Conservation (phyloP, 1,140 invertebrate genomes). For the Ruditapes philippinarum region DNA sequence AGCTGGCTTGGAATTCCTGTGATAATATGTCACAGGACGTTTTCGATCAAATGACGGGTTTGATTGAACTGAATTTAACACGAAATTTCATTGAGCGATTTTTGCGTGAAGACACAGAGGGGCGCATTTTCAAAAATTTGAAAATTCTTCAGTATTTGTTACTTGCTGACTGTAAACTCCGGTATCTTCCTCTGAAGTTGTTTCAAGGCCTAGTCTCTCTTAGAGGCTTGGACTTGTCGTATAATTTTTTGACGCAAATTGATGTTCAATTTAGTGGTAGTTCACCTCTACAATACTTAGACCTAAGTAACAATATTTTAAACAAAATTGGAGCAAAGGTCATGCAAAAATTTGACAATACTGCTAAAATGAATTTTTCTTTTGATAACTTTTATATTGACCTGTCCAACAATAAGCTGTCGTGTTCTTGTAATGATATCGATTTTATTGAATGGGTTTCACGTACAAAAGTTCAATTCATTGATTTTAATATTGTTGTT, state of each 20-base stretch:
- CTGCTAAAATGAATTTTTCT: background rate
- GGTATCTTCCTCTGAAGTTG: slow-evolving; percentile 8
- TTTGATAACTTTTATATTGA: background rate
- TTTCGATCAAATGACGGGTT: background rate
- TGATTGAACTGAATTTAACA: background rate
- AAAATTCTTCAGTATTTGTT: background rate
- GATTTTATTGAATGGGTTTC: slow-evolving; percentile 25
- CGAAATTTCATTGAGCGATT: slow-evolving; percentile 3
- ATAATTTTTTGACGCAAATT: slow-evolving; percentile 20
- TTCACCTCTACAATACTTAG: background rate
- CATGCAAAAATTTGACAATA: background rate
- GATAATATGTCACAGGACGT: background rate
- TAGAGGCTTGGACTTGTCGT: background rate
- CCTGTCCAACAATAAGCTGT: slow-evolving; percentile 21
- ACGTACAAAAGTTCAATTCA: background rate
- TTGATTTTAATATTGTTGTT: background rate
- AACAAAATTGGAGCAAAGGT: background rate
- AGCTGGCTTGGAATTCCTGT: slow-evolving; percentile 21
- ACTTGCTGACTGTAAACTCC: background rate
- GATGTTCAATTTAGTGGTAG: background rate
- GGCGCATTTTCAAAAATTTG: slow-evolving; percentile 5
- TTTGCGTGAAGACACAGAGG: background rate
- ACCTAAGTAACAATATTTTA: background rate
- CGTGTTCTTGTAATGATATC: slow-evolving; percentile 20
- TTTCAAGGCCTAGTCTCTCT: slow-evolving; percentile 1